These are phyloP conservation scores for Trichogramma pretiosum DNA, from an alignment of 1,140 invertebrate genomes.

Conservation along the genomic window DNA sequence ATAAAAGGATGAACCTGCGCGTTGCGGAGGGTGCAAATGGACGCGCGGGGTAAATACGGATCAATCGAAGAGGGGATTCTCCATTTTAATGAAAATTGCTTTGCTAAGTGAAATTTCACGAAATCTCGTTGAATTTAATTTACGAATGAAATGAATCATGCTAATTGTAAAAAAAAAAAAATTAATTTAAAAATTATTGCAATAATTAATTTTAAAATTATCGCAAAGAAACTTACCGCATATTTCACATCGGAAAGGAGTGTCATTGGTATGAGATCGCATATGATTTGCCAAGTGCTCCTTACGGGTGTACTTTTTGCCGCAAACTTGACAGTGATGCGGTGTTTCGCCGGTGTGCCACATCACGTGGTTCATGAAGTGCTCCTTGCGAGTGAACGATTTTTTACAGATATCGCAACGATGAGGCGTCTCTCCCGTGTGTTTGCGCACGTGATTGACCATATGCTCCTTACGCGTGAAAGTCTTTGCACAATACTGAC, in stretches of 20 bases:
- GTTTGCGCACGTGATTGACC: constrained; percentile 59
- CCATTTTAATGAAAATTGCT: too few relatives aligned
- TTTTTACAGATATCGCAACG: constrained; percentile 64
- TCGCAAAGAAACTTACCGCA: constrained; percentile 51
- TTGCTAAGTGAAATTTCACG: too few relatives aligned
- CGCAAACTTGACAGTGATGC: constrained; percentile 64
- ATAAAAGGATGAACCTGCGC: too few relatives aligned
- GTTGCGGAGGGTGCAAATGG: too few relatives aligned
- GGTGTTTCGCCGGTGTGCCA: constrained; percentile 65
- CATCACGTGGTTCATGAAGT: constrained; percentile 58
- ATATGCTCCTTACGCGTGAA: constrained; percentile 63
- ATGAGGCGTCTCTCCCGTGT: constrained; percentile 66
- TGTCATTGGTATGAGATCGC: constrained; percentile 76
- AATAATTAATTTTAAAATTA: too few relatives aligned
- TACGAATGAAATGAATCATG: too few relatives aligned
- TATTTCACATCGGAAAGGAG: constrained; percentile 68
- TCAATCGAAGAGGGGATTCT: too few relatives aligned
- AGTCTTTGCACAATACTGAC: constrained; percentile 58
- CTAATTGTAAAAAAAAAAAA: too few relatives aligned
- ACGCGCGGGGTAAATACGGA: too few relatives aligned
- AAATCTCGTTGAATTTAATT: too few relatives aligned
- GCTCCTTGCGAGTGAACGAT: constrained; percentile 58
- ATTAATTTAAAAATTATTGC: too few relatives aligned
- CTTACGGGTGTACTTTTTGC: constrained; percentile 69
- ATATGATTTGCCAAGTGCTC: constrained; percentile 69